These are phyloP conservation scores for Parasteatoda tepidariorum DNA, from an alignment of 1,140 invertebrate genomes.

Conservation along the genomic window DNA sequence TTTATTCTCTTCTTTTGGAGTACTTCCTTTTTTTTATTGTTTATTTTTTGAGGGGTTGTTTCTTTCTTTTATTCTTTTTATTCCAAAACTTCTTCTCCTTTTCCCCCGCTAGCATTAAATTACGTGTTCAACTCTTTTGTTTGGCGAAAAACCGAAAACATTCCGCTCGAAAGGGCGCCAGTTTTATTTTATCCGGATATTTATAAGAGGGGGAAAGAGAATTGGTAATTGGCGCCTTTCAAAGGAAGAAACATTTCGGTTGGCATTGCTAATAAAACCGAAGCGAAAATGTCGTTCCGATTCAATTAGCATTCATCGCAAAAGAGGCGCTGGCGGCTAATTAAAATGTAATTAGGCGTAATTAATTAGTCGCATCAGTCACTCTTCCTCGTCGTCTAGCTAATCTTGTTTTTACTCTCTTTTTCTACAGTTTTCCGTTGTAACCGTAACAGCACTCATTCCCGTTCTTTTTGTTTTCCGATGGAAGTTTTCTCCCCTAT, in stretches of 20 bases:
- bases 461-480: too few species aligned
- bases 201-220: background rate
- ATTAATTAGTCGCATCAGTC: conserved; percentile 59
- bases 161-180: conserved; percentile 29
- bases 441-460: too few species aligned
- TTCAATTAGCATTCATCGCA: conserved; percentile 56
- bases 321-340: conserved; percentile 49
- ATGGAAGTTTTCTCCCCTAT: too few species aligned
- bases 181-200: background rate
- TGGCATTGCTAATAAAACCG: conserved; percentile 41
- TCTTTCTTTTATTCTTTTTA: background rate
- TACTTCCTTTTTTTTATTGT: conserved; percentile 27
- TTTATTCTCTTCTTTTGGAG: conserved; percentile 40
- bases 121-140: conserved; percentile 53
- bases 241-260: conserved; percentile 31
- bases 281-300: conserved; percentile 48
- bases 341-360: conserved; percentile 60
- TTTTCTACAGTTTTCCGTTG: background rate
- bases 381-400: background rate
- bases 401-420: conserved; percentile 34
- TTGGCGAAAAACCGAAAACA: conserved; percentile 37
- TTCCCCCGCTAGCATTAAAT: conserved; percentile 31
- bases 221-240: conserved; percentile 31
- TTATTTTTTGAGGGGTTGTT: too few species aligned
- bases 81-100: background rate